Evolutionary conservation across 2,113 vertebrate genomes (phyloP), one percentile per base, ranked within the genome.

Genomic region (Pedetes capensis): DNA sequence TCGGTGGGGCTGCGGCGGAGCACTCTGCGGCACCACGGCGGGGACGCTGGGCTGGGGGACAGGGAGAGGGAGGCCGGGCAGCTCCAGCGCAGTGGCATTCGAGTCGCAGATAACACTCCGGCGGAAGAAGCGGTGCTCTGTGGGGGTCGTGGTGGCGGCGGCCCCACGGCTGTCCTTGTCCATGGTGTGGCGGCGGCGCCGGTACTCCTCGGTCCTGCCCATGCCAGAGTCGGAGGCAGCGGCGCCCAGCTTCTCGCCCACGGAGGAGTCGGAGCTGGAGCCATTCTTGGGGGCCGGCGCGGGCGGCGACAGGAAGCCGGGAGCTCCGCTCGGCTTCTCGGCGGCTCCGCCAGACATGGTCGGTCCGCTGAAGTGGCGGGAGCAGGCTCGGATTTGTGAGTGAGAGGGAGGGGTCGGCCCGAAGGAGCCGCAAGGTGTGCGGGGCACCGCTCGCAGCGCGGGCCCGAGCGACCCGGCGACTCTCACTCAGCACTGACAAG

Each of bases 31-130:
- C 42, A 63, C 87, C 89, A 53, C 91, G 78, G 98, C 98, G 13
- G 97, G 97, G 83, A 98, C 99, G 1, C 98, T 98, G 34, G 99
- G 99, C 51, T 99, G 99, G 42, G 98, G 97, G 18, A 98, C 96
- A 23, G 99, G 91, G 29, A 98, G 96, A 1, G 99, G 98, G 95
- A 99, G 98, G 97, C 99, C 99, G 55, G 99, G 99, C 29, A 99
- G 98, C 95, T 99, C 99, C 97, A 99, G 93, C 42, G 99, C 99
- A 0, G 99, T 99, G 59, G 98, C 99, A 8, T 99, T 99, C 25
- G 99, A 99, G 97, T 99, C 99, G 89, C 99, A 99, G 95, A 99
- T 99, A 96, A 99, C 99, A 87, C 99, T 99, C 79, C 99, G 99
- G 68, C 99, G 99, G 97, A 99, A 99, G 96, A 99, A 99, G 42